Evolutionary conservation across 2,888 invertebrate species (phyloP), one percentile per base, ranked within the genome.

Genomic region (Chrysina gloriosa): DNA sequence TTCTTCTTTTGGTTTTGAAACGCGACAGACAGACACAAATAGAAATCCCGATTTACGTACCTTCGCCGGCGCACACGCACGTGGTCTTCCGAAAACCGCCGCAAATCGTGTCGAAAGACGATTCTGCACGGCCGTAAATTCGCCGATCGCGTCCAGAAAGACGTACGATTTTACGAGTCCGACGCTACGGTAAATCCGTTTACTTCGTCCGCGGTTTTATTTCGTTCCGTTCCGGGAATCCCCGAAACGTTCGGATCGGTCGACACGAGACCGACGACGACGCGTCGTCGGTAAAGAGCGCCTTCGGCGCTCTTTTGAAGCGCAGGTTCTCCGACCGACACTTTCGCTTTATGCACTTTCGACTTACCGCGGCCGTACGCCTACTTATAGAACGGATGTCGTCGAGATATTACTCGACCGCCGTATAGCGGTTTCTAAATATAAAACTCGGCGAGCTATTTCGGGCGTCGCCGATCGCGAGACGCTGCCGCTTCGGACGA

Each of bases 391-490:
- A 45, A 19, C 45, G 45, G 45, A 45, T 45, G 45, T 45, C 9
- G 45, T 45, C 3, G 3, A 45, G 45, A 31, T 31, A 14, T 31
- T 52, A 52, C 29, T 52, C 29, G 52, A 19, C 19, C 52, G 31
- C 21, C 2, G 45, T 21, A 19, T 52, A 52, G 31, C 19, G 52
- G 52, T 19, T 52, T 52, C 52, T 52, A 52, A 52, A 52, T 52
- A 31, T 52, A 52, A 19, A 16, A 19, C 52, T 14, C 16, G 11
- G 23, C 19, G 19, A 21, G 36, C 52, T 52, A 52, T 52, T 52
- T 52, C 31, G 6, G 31, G 31, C 52, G 11, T 11, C 31, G n/a
- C n/a, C n/a, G 29, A 52, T 52, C 19, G 47, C 19, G 21, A 21
- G 31, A 31, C 31, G 9, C 45, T 39, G 4, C 9, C 19, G 9